A percentile compares a stretch with the other conserved stretches of the same genome.
Evolutionary conservation across 2,888 invertebrate genomes (phyloP).

Genomic region (Celastrina argiolus): DNA sequence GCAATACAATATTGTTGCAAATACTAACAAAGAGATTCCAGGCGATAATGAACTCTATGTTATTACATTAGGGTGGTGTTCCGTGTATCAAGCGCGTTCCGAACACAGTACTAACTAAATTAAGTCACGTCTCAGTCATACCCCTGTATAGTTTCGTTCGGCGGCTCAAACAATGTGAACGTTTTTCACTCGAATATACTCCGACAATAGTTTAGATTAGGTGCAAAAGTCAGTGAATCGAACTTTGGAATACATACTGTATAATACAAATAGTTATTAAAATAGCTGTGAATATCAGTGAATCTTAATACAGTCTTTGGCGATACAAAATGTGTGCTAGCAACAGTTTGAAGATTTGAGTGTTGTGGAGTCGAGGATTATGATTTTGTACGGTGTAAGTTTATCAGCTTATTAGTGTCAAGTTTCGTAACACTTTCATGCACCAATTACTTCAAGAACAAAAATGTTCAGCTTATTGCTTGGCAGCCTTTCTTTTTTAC

Average conservation of each 20-base stretch:
- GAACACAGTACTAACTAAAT: slow-evolving; percentile 52
- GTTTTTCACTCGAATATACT: slow-evolving; percentile 28
- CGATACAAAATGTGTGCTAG: not conserved
- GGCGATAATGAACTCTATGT: not conserved
- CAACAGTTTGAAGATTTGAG: not conserved
- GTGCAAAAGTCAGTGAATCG: not conserved
- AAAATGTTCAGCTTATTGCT: too few relatives aligned
- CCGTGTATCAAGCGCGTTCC: slow-evolving; percentile 19
- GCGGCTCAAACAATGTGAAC: slow-evolving; percentile 38
- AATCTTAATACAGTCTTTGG: not conserved
- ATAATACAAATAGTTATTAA: not conserved
- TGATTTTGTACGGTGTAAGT: slow-evolving; percentile 71
- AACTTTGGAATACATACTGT: too few relatives aligned
- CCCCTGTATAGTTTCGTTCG: slow-evolving; percentile 42
- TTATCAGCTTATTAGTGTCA: slow-evolving; percentile 23
- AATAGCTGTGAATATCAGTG: not conserved
- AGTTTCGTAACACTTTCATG: too few relatives aligned
- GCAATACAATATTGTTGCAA: not conserved
- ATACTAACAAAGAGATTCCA: not conserved
- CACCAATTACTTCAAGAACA: too few relatives aligned
- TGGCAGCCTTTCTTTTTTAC: too few relatives aligned
- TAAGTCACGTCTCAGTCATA: slow-evolving; percentile 40
- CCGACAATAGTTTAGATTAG: not conserved
- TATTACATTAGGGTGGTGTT: not conserved
- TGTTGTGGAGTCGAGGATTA: slow-evolving; percentile 37